Conservation (phyloP, 2,888 invertebrate species). For the Cheilosia vulpina region DNA sequence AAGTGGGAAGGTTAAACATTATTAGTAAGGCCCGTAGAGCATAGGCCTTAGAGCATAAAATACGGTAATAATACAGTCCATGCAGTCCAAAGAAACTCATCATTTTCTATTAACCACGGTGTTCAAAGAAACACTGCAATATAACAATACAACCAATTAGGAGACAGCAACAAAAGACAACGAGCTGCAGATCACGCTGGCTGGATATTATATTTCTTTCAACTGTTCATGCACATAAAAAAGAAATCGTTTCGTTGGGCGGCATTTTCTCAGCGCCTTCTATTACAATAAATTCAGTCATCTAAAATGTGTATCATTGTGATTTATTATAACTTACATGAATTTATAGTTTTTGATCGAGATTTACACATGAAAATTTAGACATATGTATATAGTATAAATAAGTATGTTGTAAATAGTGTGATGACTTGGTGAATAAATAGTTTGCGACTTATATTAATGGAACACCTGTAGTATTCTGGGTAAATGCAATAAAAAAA, state of each 20-base stretch:
- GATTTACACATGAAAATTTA: slow-evolving; percentile 31
- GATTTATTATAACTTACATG: slow-evolving; percentile 62
- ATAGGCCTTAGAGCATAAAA: too few species aligned
- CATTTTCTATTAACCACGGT: too few species aligned
- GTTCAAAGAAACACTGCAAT: too few species aligned
- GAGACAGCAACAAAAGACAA: not conserved
- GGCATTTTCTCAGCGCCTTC: too few species aligned
- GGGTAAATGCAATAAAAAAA: slow-evolving; percentile 42
- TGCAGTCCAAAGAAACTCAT: too few species aligned
- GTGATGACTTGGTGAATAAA: slow-evolving; percentile 69
- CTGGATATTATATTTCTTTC: not conserved
- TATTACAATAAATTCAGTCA: not conserved
- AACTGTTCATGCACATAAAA: too few species aligned
- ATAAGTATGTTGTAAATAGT: slow-evolving; percentile 47
- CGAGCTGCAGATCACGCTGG: not conserved
- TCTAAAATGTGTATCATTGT: slow-evolving; percentile 55
- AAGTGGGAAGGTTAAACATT: too few species aligned
- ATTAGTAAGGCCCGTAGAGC: too few species aligned
- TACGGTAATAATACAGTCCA: too few species aligned
- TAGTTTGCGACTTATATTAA: slow-evolving; percentile 48
- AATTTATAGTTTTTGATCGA: slow-evolving; percentile 37
- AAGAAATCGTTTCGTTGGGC: too few species aligned
- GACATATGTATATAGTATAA: slow-evolving; percentile 26
- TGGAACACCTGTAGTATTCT: slow-evolving; percentile 46
- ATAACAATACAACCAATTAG: too few species aligned